Percentiles rank a stretch among this genome's conserved stretches.
Evolutionary conservation across 2,113 vertebrate genomes (phyloP).

Genomic region (Microcebus ravelobensis): DNA sequence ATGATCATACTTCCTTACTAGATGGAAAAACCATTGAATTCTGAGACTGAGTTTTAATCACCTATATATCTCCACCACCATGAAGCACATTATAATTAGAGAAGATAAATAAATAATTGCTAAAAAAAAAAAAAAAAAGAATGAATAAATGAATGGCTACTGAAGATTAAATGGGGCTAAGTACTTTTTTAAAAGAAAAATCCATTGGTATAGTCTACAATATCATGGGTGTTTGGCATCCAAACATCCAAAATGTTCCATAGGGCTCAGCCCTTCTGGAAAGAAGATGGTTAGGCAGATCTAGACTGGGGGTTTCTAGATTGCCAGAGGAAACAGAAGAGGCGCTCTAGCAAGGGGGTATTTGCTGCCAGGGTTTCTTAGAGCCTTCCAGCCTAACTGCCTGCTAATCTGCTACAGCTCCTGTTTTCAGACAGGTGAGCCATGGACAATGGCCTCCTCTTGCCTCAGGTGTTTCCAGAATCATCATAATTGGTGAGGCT

Average conservation of each 20-base stretch:
- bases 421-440: constrained; percentile 15
- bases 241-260: background rate
- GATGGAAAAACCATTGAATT: background rate
- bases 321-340: background rate
- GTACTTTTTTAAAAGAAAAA: background rate
- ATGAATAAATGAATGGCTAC: background rate
- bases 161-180: background rate
- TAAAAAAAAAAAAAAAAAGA: background rate
- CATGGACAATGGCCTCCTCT: background rate
- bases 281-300: background rate
- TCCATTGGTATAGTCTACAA: background rate
- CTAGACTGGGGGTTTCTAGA: background rate
- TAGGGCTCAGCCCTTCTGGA: background rate
- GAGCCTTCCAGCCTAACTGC: background rate
- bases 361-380: background rate
- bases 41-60: background rate
- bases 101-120: background rate
- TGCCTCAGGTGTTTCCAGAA: constrained; percentile 43
- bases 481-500: background rate
- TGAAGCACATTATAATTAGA: background rate
- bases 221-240: background rate
- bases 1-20: background rate
- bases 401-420: background rate
- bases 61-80: background rate
- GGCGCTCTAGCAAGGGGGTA: background rate